Conservation (phyloP, 2,797 vertebrate species). For the Leuciscus waleckii region DNA sequence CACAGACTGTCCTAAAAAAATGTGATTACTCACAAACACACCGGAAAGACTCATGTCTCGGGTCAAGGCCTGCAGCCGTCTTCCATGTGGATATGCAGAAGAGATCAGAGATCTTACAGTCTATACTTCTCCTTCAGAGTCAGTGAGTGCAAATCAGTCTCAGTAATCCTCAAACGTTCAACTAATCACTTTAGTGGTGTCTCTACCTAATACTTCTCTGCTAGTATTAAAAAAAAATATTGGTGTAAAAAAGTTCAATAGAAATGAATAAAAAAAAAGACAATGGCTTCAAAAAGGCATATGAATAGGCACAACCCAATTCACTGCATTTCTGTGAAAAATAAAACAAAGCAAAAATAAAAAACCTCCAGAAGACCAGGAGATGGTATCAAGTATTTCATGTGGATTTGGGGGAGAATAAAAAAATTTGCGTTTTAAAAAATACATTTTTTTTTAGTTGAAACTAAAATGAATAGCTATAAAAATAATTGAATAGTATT, state of each 20-base stretch:
- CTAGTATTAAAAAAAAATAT: not conserved
- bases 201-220: not conserved
- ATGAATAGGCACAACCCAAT: not conserved
- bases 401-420: no score
- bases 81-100: constrained; percentile 9
- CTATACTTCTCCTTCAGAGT: constrained; percentile 4
- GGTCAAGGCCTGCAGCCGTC: not conserved
- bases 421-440: not conserved
- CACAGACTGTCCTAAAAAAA: not conserved
- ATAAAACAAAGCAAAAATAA: no score
- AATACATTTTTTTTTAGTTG: not conserved
- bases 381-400: no score
- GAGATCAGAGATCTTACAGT: not conserved
- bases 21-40: not conserved
- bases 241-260: not conserved
- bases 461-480: constrained; percentile 2
- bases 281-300: not conserved
- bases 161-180: not conserved
- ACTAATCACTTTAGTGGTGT: not conserved
- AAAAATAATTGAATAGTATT: not conserved
- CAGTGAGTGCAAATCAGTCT: not conserved
- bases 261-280: not conserved
- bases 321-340: not conserved
- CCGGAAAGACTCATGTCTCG: not conserved
- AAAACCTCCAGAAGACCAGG: no score